Base-by-base conservation (phyloP, 2,888 invertebrate genomes). In the Lasius platythorax region DNA sequence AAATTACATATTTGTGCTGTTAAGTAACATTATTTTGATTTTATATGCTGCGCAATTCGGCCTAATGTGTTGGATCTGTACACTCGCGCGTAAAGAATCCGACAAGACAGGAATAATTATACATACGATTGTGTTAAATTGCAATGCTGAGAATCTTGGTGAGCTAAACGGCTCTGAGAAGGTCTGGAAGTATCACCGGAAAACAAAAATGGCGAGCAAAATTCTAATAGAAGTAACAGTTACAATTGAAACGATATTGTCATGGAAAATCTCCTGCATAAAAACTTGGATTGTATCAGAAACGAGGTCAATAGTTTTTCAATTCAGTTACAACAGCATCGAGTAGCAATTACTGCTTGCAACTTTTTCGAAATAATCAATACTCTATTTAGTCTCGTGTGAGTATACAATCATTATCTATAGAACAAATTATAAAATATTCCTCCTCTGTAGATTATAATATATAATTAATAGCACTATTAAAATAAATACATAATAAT, bases 21-120 rank as follows among this genome's bases (percentile, higher is more conserved):
- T 93, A 64, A 93, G 93, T 78, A 93, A 93, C 58, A 84, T 93
- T 0, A 91, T 93, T 46, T 93, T 93, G 93, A 86, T 93, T 43
- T 89, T 91, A 37, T 93, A 93, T 56, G 78, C 23, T 0, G 79
- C 84, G 0, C 92, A 93, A 50, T 92, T 93, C 63, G 86, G 88
- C 0, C 50, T 92, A 0, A 93, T 91, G 61, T 93, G 93, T 72
- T 90, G 87, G 70, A 82, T 91, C 3, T 93, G 92, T 70, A 91
- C 91, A 0, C 67, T 91, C 18, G 85, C 91, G 0, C 84, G 84
- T 15, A 85, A 84, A 11, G 93, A 93, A 78, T 91, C 93, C 0
- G 75, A 85, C 18, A 92, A 88, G 78, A 93, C 92, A 12, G 92
- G 90, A 8, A 82, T 89, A 9, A 58, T 87, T 0, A 87, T 93